Evolutionary conservation across 2,888 invertebrate genomes (phyloP).

Genomic region (Harpagoxenus sublaevis): DNA sequence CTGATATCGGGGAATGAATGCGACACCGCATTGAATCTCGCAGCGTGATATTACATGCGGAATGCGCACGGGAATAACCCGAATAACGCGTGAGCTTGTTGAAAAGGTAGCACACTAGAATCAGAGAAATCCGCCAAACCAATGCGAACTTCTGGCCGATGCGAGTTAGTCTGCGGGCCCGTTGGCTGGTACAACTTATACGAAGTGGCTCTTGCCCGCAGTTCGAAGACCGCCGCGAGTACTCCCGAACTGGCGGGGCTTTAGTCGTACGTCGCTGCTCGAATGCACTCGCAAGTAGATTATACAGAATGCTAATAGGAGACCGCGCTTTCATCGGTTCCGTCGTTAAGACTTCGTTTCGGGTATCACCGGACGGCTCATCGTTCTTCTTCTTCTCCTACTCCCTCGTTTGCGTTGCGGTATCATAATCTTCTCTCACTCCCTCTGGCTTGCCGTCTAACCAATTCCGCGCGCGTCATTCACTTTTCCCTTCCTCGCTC

Average conservation of each 20-base stretch:
- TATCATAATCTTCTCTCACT: slow-evolving; percentile 15
- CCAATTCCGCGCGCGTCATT: neutral
- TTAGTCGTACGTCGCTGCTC: slow-evolving; percentile 69
- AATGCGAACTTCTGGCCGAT: slow-evolving; percentile 39
- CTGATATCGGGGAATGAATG: neutral
- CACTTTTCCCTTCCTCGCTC: neutral
- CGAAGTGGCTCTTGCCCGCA: slow-evolving; percentile 73
- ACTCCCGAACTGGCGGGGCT: slow-evolving; percentile 65
- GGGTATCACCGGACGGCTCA: slow-evolving; percentile 33
- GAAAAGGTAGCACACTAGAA: slow-evolving; percentile 32
- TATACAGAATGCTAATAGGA: slow-evolving; percentile 71
- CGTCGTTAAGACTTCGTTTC: slow-evolving; percentile 72
- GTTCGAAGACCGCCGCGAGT: slow-evolving; percentile 67
- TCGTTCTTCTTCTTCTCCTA: neutral
- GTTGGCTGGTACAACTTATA: slow-evolving; percentile 66
- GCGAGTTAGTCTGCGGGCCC: slow-evolving; percentile 28
- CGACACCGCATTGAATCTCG: neutral
- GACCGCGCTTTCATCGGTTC: slow-evolving; percentile 60
- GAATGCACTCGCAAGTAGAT: slow-evolving; percentile 74
- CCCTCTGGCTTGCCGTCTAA: neutral
- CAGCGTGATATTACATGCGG: slow-evolving; percentile 17
- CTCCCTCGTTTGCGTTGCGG: neutral
- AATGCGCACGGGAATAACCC: neutral
- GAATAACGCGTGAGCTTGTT: slow-evolving; percentile 22
- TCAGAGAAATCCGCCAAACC: slow-evolving; percentile 49